A percentile compares a stretch with the other conserved stretches of the same genome.
These are phyloP conservation scores for Colostygia pectinataria DNA, from an alignment of 2,888 invertebrate genomes.

Conservation along the genomic window DNA sequence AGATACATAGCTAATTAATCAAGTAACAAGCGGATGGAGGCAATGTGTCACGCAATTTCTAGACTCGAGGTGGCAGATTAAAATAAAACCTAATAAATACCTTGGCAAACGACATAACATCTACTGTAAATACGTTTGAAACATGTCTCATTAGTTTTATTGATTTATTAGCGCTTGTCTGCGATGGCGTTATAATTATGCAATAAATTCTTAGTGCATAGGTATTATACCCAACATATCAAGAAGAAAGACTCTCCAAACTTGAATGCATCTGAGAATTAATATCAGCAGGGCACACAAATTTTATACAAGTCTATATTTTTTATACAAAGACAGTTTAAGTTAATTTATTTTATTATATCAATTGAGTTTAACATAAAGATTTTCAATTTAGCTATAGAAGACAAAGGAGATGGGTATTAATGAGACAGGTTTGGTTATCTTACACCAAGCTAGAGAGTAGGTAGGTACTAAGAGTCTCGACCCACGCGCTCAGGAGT, in stretches of 20 bases:
- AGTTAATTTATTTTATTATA: too few relatives aligned
- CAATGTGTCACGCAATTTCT: constrained; percentile 35
- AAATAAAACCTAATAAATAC: constrained; percentile 31
- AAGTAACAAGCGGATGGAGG: constrained; percentile 33
- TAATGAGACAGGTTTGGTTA: constrained; percentile 17
- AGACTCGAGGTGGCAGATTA: constrained; percentile 24
- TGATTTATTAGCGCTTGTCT: not conserved
- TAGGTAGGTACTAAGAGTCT: not conserved
- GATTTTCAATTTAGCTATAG: too few relatives aligned
- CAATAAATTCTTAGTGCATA: too few relatives aligned
- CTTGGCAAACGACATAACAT: constrained; percentile 16
- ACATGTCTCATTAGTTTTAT: constrained; percentile 13
- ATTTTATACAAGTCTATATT: too few relatives aligned
- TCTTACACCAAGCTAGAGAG: constrained; percentile 16
- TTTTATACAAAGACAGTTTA: too few relatives aligned
- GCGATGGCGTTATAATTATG: too few relatives aligned
- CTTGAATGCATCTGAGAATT: too few relatives aligned
- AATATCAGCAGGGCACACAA: too few relatives aligned
- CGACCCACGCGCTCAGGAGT: constrained; percentile 8
- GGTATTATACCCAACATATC: too few relatives aligned
- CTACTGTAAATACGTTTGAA: constrained; percentile 13
- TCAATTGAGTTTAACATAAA: not conserved
- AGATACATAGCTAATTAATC: constrained; percentile 27
- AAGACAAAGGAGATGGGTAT: constrained; percentile 12
- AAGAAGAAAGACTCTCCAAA: too few relatives aligned